phyloP scores from a whole-genome alignment of 2,888 invertebrate species.

The Acanthosepion lycidas region DNA sequence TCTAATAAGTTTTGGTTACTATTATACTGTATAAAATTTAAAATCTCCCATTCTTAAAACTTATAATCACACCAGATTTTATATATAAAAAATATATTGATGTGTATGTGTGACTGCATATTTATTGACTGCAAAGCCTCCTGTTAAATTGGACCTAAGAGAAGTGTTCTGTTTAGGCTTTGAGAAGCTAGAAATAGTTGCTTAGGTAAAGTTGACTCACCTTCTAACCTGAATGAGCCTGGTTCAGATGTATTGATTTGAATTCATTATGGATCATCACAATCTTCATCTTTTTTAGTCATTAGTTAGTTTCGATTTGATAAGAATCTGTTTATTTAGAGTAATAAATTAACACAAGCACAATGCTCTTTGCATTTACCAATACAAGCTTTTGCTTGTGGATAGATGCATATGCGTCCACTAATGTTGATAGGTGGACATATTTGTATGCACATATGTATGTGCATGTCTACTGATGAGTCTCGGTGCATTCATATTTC shows the following conservation, averaged over 20 bases:
- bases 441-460: background rate
- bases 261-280: background rate
- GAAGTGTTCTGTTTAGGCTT: background rate
- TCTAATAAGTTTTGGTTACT: too few relatives aligned
- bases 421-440: background rate
- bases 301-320: too few relatives aligned
- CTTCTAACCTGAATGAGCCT: conserved; percentile 15
- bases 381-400: background rate
- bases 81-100: too few relatives aligned
- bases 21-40: too few relatives aligned
- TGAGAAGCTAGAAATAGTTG: background rate
- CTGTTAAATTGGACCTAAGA: background rate
- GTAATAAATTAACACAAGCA: too few relatives aligned
- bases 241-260: background rate
- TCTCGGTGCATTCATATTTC: too few relatives aligned
- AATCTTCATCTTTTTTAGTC: background rate
- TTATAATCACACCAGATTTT: too few relatives aligned
- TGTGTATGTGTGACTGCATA: too few relatives aligned
- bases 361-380: too few relatives aligned
- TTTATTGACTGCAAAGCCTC: too few relatives aligned
- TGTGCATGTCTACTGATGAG: background rate
- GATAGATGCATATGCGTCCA: background rate
- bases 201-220: background rate
- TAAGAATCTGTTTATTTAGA: too few relatives aligned
- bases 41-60: too few relatives aligned